Evolutionary conservation across 2,113 vertebrate genomes (phyloP).

Genomic region (Pseudorasbora parva): DNA sequence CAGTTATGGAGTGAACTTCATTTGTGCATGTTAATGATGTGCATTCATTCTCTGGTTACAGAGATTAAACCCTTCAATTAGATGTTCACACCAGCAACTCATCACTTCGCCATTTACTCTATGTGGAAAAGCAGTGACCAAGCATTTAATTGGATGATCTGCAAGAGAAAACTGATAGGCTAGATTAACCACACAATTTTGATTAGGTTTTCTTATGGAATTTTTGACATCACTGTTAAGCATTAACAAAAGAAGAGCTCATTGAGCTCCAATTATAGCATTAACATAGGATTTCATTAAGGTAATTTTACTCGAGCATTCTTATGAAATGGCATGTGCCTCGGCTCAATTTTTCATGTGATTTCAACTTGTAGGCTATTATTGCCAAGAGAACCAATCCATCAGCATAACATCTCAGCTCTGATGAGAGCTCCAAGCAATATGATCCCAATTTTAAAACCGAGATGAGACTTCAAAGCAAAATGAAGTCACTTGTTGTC

Average conservation of each 20-base stretch:
- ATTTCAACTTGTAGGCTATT: not conserved
- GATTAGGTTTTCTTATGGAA: not conserved
- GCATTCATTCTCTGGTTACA: not conserved
- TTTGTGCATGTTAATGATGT: slow-evolving; percentile 22
- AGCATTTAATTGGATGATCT: slow-evolving; percentile 18
- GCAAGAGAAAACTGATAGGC: not conserved
- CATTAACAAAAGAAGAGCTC: not conserved
- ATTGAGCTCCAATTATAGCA: not conserved
- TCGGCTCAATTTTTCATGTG: not conserved
- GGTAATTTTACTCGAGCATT: not conserved
- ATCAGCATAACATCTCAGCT: not conserved
- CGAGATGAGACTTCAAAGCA: not conserved
- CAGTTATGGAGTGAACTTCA: not conserved
- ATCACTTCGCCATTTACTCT: not conserved
- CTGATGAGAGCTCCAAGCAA: not conserved
- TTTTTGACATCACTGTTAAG: not conserved
- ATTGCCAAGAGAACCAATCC: not conserved
- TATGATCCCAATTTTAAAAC: not conserved
- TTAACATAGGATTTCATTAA: not conserved
- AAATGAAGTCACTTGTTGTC: not conserved
- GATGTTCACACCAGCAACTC: slow-evolving; percentile 6
- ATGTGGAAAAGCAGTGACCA: not conserved
- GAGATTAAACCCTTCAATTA: slow-evolving; percentile 17
- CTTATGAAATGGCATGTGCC: not conserved
- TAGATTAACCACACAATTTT: not conserved